Evolutionary conservation across 2,113 vertebrate genomes (phyloP).

Genomic region (Myotis davidii): DNA sequence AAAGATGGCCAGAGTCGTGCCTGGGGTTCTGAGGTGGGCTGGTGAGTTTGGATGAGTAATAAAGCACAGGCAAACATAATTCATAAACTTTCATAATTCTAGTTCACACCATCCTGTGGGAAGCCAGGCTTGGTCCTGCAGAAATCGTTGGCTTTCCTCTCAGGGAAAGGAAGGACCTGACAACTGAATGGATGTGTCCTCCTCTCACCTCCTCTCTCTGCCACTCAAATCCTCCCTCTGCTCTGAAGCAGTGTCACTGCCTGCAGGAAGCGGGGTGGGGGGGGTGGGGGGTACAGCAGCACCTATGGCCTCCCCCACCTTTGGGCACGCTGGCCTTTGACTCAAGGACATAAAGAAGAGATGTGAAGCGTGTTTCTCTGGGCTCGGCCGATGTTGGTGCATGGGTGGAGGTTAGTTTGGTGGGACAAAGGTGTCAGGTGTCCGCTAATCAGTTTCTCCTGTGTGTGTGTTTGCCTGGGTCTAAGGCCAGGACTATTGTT

Average conservation of each 20-base stretch:
- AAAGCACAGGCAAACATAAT: accelerated
- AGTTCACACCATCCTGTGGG: accelerated
- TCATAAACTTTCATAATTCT: accelerated
- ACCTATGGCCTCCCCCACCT: accelerated
- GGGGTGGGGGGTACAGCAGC: too few relatives aligned
- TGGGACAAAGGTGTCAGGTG: neutral
- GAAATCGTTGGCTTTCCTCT: neutral
- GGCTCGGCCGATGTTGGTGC: accelerated
- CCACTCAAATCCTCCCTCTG: accelerated
- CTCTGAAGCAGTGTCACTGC: accelerated
- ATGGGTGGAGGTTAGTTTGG: neutral
- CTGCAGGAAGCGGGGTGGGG: too few relatives aligned
- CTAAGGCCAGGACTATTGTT: neutral
- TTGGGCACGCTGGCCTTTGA: accelerated
- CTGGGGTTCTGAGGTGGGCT: accelerated
- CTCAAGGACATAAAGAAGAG: neutral
- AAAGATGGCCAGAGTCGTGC: accelerated
- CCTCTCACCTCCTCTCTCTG: neutral
- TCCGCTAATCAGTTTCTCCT: accelerated
- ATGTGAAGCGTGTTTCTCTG: accelerated
- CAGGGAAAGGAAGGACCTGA: accelerated
- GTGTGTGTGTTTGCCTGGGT: neutral
- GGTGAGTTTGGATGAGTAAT: neutral
- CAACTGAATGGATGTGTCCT: accelerated
- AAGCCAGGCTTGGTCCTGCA: accelerated